Evolutionary conservation across 2,113 vertebrate genomes (phyloP).

Genomic region (Bambusicola thoracicus): DNA sequence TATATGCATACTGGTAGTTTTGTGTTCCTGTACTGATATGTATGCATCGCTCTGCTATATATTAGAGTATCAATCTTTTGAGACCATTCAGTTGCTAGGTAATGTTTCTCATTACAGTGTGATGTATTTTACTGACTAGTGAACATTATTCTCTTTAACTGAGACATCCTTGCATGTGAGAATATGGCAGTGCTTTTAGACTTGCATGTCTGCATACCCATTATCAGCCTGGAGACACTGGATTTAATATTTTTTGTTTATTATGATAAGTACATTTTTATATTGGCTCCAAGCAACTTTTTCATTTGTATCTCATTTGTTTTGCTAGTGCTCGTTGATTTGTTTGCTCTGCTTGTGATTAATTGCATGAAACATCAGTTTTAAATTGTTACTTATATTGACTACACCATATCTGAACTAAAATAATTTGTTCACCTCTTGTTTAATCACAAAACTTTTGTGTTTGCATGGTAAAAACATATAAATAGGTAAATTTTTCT

Average conservation of each 20-base stretch:
- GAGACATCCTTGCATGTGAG: not conserved
- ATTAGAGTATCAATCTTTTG: too few relatives aligned
- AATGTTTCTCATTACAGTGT: not conserved
- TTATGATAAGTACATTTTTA: not conserved
- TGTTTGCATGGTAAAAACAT: not conserved
- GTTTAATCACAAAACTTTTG: not conserved
- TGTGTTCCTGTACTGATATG: not conserved
- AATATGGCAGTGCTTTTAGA: not conserved
- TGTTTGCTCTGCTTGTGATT: not conserved
- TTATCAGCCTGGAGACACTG: not conserved
- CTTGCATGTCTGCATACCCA: not conserved
- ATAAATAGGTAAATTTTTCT: not conserved
- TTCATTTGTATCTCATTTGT: not conserved
- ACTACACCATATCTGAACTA: not conserved
- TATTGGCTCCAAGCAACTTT: not conserved
- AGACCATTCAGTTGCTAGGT: not conserved
- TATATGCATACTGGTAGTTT: fast-evolving
- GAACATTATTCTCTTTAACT: not conserved
- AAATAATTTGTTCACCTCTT: not conserved
- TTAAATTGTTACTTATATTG: not conserved
- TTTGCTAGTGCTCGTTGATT: not conserved
- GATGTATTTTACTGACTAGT: not conserved
- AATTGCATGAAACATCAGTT: not conserved
- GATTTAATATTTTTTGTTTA: not conserved
- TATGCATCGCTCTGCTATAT: not conserved